phyloP scores from a whole-genome alignment of 2,888 invertebrate genomes.

The Lepas anatifera region DNA sequence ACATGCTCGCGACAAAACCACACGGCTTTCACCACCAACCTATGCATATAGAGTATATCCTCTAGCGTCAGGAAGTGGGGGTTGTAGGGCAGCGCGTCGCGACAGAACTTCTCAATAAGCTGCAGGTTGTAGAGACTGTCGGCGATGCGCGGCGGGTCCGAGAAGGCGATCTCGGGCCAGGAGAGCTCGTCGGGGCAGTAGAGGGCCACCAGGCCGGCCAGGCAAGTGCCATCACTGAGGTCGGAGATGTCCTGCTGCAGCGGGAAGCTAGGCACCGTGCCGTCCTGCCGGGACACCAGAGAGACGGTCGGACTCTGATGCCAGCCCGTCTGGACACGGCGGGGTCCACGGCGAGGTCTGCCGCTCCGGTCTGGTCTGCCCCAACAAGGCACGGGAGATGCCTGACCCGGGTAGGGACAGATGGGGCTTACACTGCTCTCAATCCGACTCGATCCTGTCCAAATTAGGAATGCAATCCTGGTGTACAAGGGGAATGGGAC shows the following conservation, averaged over 20 bases:
- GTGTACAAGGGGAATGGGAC: too few relatives aligned
- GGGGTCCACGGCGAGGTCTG: too few relatives aligned
- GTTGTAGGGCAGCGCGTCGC: constrained; percentile 66
- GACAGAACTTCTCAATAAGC: constrained; percentile 76
- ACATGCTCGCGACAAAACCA: too few relatives aligned
- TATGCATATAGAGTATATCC: constrained; percentile 85
- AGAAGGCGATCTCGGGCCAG: constrained; percentile 48
- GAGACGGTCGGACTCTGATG: too few relatives aligned
- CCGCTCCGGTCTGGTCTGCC: too few relatives aligned
- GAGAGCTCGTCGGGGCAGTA: constrained; percentile 72
- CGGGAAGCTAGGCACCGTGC: constrained; percentile 45
- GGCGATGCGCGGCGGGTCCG: constrained; percentile 51
- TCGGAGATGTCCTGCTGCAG: constrained; percentile 63
- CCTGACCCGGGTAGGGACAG: too few relatives aligned
- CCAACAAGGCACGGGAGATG: too few relatives aligned
- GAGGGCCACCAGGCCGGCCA: constrained; percentile 76
- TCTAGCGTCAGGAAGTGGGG: constrained; percentile 92
- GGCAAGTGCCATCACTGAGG: constrained; percentile 77
- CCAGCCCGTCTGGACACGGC: too few relatives aligned
- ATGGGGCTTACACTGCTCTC: too few relatives aligned
- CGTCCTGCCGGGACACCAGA: constrained; percentile 19
- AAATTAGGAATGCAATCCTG: too few relatives aligned
- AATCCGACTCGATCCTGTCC: too few relatives aligned
- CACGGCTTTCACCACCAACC: constrained; percentile 52
- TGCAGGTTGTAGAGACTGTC: constrained; percentile 85